A percentile compares a stretch with the other conserved stretches of the same genome.
Evolutionary conservation across 2,888 invertebrate genomes (phyloP).

Genomic region (Nymphalis urticae): DNA sequence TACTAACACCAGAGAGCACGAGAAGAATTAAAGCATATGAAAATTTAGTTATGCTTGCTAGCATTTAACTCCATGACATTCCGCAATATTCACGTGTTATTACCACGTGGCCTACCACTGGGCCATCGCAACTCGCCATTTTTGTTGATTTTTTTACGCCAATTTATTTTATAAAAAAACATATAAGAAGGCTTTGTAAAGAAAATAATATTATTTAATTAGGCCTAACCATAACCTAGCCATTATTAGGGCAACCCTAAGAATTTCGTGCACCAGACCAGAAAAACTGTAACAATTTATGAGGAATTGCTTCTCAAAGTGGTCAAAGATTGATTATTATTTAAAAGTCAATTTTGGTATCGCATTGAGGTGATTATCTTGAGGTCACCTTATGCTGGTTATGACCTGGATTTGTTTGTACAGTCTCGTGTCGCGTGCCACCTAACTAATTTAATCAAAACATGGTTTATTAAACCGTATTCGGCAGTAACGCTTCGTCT

Average conservation of each 20-base stretch:
- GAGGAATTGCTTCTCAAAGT: constrained; percentile 11
- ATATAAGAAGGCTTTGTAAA: too few species aligned
- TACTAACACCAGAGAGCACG: too few species aligned
- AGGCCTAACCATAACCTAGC: too few species aligned
- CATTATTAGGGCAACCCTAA: background rate
- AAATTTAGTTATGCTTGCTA: too few species aligned
- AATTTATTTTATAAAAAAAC: too few species aligned
- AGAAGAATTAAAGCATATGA: too few species aligned
- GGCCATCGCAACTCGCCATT: too few species aligned
- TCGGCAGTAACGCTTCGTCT: constrained; percentile 65
- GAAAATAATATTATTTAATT: too few species aligned
- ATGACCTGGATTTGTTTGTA: constrained; percentile 61
- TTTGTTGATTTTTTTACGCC: too few species aligned
- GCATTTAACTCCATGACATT: too few species aligned
- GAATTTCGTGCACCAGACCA: background rate
- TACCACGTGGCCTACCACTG: too few species aligned
- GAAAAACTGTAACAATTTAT: constrained; percentile 15
- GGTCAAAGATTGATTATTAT: constrained; percentile 35
- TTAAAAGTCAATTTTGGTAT: constrained; percentile 38
- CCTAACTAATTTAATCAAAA: constrained; percentile 77
- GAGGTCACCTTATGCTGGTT: constrained; percentile 44
- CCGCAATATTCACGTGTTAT: too few species aligned
- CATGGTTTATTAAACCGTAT: constrained; percentile 73
- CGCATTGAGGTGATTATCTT: constrained; percentile 36
- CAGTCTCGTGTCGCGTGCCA: constrained; percentile 72